Conservation (phyloP, 2,888 invertebrate species). For the Atethmia centrago region DNA sequence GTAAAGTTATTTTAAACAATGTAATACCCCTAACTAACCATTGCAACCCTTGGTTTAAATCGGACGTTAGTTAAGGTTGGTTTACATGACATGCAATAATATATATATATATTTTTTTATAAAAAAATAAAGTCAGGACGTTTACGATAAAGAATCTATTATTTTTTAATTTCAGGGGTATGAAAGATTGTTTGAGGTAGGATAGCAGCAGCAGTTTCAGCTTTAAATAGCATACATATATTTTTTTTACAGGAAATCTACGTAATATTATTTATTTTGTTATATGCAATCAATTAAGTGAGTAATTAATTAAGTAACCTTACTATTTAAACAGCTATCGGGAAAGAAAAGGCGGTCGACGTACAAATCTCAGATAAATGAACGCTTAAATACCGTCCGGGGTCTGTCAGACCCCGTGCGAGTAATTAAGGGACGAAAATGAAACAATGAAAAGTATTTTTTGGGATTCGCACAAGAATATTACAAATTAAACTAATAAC, state of each 20-base stretch:
- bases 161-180: not conserved
- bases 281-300: not conserved
- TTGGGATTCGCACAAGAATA: no score
- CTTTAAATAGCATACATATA: not conserved
- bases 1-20: conserved; percentile 87
- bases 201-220: not conserved
- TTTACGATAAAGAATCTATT: not conserved
- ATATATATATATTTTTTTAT: no score
- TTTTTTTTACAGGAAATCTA: not conserved
- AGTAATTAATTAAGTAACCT: no score
- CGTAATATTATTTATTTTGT: not conserved
- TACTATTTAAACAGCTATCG: no score
- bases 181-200: not conserved
- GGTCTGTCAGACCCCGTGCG: no score
- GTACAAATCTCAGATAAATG: no score
- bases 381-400: no score
- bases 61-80: conserved; percentile 75
- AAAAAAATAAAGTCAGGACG: no score
- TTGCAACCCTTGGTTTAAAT: conserved; percentile 82
- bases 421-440: no score
- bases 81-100: conserved; percentile 52
- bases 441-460: no score
- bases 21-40: conserved; percentile 81
- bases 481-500: no score
- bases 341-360: no score